phyloP scores from a whole-genome alignment of 2,113 vertebrate genomes.

The Petroica traversi region DNA sequence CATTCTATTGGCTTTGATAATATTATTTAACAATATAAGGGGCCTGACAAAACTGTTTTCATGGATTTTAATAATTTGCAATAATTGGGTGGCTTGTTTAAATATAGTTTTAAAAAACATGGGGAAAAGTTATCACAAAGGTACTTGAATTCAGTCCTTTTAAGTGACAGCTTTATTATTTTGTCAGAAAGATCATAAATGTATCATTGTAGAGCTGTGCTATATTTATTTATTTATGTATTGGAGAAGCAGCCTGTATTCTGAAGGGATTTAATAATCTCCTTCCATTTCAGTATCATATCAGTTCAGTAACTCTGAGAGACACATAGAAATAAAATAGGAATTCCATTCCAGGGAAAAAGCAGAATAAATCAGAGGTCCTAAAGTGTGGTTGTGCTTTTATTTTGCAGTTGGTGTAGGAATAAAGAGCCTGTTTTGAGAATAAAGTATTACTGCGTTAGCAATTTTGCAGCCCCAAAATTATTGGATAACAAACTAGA shows the following conservation, averaged over 20 bases:
- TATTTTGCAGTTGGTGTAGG: not conserved
- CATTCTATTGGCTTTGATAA: not conserved
- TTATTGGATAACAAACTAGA: not conserved
- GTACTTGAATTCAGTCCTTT: constrained; percentile 11
- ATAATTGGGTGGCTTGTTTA: constrained; percentile 13
- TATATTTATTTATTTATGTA: not conserved
- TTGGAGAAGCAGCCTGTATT: not conserved
- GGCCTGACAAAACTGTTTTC: constrained; percentile 8
- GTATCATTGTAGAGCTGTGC: not conserved
- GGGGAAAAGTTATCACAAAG: not conserved
- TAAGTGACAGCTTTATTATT: not conserved
- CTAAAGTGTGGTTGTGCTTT: not conserved
- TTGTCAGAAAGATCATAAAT: not conserved
- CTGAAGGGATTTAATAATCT: not conserved
- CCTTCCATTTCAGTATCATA: not conserved
- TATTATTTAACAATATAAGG: constrained; percentile 10
- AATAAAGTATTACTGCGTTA: not conserved
- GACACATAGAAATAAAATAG: not conserved
- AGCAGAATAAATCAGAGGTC: not conserved
- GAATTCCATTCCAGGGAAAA: not conserved
- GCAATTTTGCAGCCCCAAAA: not conserved
- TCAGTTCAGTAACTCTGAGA: not conserved
- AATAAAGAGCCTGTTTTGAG: not conserved
- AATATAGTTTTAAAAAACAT: constrained; percentile 43
- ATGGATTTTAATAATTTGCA: constrained; percentile 34